phyloP scores from a whole-genome alignment of 2,888 invertebrate species.

The Mactromeris polynyma region DNA sequence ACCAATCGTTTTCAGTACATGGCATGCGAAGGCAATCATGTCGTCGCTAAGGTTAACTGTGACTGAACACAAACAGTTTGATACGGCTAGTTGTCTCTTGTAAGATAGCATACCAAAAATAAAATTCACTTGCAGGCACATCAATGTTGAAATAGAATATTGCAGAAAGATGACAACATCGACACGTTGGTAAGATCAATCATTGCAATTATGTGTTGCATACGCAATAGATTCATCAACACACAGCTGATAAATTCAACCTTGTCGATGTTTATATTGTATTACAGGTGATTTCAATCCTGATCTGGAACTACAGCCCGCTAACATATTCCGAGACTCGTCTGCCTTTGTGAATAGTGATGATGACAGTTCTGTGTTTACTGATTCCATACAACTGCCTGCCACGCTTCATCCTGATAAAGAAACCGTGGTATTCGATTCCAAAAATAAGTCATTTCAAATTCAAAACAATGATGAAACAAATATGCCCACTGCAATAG shows the following conservation, averaged over 20 bases:
- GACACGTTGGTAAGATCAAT: neutral
- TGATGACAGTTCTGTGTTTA: neutral
- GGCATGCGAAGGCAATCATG: too few relatives aligned
- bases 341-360: conserved; percentile 9
- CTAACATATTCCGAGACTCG: neutral
- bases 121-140: too few relatives aligned
- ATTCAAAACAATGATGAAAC: neutral
- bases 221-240: neutral
- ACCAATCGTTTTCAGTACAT: too few relatives aligned
- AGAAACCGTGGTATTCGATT: conserved; percentile 27
- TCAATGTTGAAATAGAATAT: too few relatives aligned
- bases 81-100: too few relatives aligned
- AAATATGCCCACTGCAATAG: neutral
- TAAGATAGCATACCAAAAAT: too few relatives aligned
- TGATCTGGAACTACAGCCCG: conserved; percentile 29
- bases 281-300: conserved; percentile 32
- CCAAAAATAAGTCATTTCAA: conserved; percentile 10
- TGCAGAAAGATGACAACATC: too few relatives aligned
- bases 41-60: too few relatives aligned
- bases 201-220: neutral
- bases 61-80: too few relatives aligned
- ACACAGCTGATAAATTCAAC: neutral
- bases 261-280: neutral
- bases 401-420: neutral
- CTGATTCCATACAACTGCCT: neutral